Evolutionary conservation across 2,797 vertebrate genomes (phyloP), one percentile per base, ranked within the genome.

Genomic region (Ficedula albicollis): DNA sequence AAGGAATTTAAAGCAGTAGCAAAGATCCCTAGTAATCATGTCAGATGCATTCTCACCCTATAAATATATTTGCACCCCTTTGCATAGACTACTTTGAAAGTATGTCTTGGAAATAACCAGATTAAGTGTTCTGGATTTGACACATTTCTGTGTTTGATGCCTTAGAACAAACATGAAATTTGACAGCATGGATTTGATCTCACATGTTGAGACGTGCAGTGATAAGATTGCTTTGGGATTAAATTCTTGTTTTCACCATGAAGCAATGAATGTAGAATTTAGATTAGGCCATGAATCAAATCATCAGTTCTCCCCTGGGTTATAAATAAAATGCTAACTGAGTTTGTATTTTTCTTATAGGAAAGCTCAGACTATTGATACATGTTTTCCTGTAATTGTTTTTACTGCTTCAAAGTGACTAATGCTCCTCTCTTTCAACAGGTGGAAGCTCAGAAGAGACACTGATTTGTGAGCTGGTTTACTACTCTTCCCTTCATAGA

Each of bases 261-360:
- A 92, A 92, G 88, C n/a, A 83, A 73, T 60, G 64, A 85, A 94
- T 25, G 64, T 10, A 87, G 81, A 94, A 93, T 92, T 93, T 87
- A 93, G 86, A 94, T 94, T 67, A 88, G 55, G 55, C 76, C 2
- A 6, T 32, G 54, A 89, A 76, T 79, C 67, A 87, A 92, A 60
- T 62, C 16, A 83, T 72, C 43, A 55, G 26, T 74, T 93, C 55
- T 90, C 84, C 67, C 75, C 25, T 5, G 26, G 56, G 58, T 74
- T 95, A 89, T 80, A 80, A 90, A 81, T 36, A 80, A 88, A 75
- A 95, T n/a, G 51, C 39, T 67, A 83, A 94, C 15, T 14, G 46
- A 91, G 48, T 73, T 77, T 80, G 38, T 38, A 27, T 83, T 77
- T 80, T 89, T 64, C 78, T 70, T 60, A 43, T n/a, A 87, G 43